Conservation (phyloP, 2,888 invertebrate genomes). For the Charanyca ferruginea region DNA sequence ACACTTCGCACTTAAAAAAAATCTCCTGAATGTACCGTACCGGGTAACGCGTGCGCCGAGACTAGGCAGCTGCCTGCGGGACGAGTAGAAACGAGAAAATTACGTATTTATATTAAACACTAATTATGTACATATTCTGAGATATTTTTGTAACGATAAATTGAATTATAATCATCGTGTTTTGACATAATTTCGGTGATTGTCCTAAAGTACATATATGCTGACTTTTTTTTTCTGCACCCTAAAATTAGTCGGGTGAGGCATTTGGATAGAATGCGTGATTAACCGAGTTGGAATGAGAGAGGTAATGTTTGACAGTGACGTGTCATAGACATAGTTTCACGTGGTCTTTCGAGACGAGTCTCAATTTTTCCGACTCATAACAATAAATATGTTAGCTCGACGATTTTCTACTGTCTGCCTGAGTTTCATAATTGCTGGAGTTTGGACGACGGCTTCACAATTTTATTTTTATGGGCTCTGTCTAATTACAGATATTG, state of each 20-base stretch:
- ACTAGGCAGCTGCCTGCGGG: constrained; percentile 75
- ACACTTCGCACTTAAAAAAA: constrained; percentile 79
- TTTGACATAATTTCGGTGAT: constrained; percentile 53
- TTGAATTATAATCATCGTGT: constrained; percentile 65
- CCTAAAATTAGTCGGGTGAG: constrained; percentile 32
- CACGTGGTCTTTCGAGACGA: constrained; percentile 31
- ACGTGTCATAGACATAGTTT: constrained; percentile 24
- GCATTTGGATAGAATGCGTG: constrained; percentile 31
- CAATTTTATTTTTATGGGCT: background rate
- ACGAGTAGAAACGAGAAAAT: constrained; percentile 70
- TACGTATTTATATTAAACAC: constrained; percentile 84
- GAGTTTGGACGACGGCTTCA: constrained; percentile 12
- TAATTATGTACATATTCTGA: constrained; percentile 81
- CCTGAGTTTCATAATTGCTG: constrained; percentile 21
- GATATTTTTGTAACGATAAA: constrained; percentile 75
- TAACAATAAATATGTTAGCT: constrained; percentile 33
- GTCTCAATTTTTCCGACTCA: constrained; percentile 3
- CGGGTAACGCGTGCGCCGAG: constrained; percentile 75
- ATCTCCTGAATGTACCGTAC: constrained; percentile 81
- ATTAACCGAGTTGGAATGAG: constrained; percentile 37
- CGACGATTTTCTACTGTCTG: background rate
- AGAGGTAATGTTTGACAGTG: constrained; percentile 33
- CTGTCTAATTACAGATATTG: background rate
- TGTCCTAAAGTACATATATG: constrained; percentile 32
- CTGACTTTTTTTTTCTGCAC: constrained; percentile 20